Base-by-base conservation (phyloP, 2,888 invertebrate genomes). In the Rhamphomyia laevipes region DNA sequence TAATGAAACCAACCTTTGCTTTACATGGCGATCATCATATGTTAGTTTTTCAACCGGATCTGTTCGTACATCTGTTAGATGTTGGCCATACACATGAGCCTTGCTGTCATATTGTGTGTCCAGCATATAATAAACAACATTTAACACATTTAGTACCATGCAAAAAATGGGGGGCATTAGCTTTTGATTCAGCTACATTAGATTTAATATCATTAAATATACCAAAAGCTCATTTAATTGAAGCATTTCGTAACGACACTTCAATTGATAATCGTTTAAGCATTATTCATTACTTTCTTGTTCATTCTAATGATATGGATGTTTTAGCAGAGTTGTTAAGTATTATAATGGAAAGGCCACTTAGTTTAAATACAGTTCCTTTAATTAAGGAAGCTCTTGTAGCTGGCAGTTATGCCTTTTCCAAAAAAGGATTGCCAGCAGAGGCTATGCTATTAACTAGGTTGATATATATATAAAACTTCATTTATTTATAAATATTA, bases 11-110 rank as follows among this genome's bases (percentile, higher is more conserved):
- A 2, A 82, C 86, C 1, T 89, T 88, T 66, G 80, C 80, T 3
- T 71, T 88, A 47, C 81, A 85, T 56, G 83, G 68, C 1, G 85
- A 84, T 55, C 84, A 86, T 63, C 84, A 88, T 59, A 77, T 93
- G 63, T 68, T 90, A 33, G 88, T 92, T 2, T 82, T 85, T 61
- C 83, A 88, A 21, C 88, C 90, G 13, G 87, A 84, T 62, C 74
- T 87, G 30, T 92, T 90, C 70, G 82, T 86, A 0, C 91, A 93
- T 63, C 71, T 92, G 23, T 72, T 93, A 47, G 92, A 93, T 71
- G 82, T 91, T 44, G 86, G 89, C 4, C 72, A 84, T 11, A 78
- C 80, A 59, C 91, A 90, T 67, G 89, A 90, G 64, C 90, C 91
- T 0, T 84, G 83, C 58, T 85, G 86, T 58, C 87, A 88, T 61